Percentiles rank a stretch among this genome's conserved stretches.
phyloP scores from a whole-genome alignment of 2,888 invertebrate genomes.

The Frankliniella intonsa region DNA sequence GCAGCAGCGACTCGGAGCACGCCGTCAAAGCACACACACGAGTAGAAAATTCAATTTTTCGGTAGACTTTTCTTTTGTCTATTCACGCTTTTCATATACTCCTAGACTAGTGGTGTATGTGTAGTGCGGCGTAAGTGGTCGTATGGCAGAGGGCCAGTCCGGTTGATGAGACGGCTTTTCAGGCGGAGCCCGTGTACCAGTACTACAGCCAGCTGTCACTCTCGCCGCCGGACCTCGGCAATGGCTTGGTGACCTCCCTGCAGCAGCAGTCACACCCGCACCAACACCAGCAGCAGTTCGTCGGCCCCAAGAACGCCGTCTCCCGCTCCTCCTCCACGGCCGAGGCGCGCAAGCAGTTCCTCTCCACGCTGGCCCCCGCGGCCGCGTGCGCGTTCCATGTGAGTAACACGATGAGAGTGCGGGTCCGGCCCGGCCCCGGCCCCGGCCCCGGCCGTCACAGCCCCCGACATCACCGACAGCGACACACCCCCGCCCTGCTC shows the following conservation, averaged over 20 bases:
- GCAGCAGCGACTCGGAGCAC: background rate
- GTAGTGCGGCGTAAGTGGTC: background rate
- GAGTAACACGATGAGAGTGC: background rate
- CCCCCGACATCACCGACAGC: too few relatives aligned
- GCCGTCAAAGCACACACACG: background rate
- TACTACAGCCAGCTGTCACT: slow-evolving; percentile 38
- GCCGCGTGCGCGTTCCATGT: slow-evolving; percentile 60
- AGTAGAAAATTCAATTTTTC: background rate
- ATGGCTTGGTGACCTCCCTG: slow-evolving; percentile 49
- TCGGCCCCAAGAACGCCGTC: slow-evolving; percentile 45
- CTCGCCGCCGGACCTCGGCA: slow-evolving; percentile 55
- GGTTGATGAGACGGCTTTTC: background rate
- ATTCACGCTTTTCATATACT: background rate
- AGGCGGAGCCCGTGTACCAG: slow-evolving; percentile 27
- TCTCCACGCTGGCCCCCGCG: slow-evolving; percentile 71
- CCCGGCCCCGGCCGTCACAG: background rate
- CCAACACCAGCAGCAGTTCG: slow-evolving; percentile 37
- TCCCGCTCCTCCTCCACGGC: slow-evolving; percentile 47
- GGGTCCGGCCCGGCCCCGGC: background rate
- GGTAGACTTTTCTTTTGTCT: background rate
- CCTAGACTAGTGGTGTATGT: too few relatives aligned
- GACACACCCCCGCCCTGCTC: background rate
- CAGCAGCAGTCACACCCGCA: slow-evolving; percentile 35
- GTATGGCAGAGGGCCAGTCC: background rate
- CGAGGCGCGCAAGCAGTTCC: slow-evolving; percentile 70